Evolutionary conservation across 92 coral and sea anemone species (phyloP), one percentile per base, ranked within the genome.

Genomic region (Epizoanthus fatuus): DNA sequence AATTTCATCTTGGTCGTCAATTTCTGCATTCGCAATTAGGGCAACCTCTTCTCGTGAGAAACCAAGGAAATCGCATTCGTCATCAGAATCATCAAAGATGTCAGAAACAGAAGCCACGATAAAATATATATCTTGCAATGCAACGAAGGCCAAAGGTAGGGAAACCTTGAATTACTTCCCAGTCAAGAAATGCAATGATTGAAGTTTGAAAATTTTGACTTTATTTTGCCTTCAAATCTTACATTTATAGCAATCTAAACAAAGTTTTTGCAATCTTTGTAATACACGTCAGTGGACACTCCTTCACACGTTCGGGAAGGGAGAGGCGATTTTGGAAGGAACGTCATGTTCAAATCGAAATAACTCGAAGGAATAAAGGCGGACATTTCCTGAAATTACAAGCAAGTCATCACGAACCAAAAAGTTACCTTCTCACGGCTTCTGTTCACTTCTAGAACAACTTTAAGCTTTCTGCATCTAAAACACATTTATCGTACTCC

Each of bases 281-380:
- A 45, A 65, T 70, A 55, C 75, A 44, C 37, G 75, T 44, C 57
- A 44, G 35, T 39, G 57, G 40, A 70, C 56, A 65, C 44, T 69
- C 54, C 74, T 69, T 69, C 74, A 69, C 74, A 69, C 54, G 44
- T 69, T 69, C 74, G 29, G 74, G 38, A 69, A 69, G 44, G 53
- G 44, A 69, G 44, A 69, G 16, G 38, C 55, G 44, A 53, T 69
- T 69, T 53, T 69, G 44, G 74, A 69, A 69, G 74, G 44, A 39
- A 14, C 39, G 19, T 32, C 13, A 65, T 29, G 45, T 65, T 29
- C 42, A 32, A 65, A 39, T 65, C n/a, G 2, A 65, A 65, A 25
- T n/a, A 65, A 65, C 45, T 65, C 39, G n/a, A 39, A 16, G 44
- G 22, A 39, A 65, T 44, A 65, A 65, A 65, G 32, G 29, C 29